A percentile compares a stretch with the other conserved stretches of the same genome.
These are phyloP conservation scores for Sphyrna mokarran DNA, from an alignment of 2,113 vertebrate genomes.

Conservation along the genomic window DNA sequence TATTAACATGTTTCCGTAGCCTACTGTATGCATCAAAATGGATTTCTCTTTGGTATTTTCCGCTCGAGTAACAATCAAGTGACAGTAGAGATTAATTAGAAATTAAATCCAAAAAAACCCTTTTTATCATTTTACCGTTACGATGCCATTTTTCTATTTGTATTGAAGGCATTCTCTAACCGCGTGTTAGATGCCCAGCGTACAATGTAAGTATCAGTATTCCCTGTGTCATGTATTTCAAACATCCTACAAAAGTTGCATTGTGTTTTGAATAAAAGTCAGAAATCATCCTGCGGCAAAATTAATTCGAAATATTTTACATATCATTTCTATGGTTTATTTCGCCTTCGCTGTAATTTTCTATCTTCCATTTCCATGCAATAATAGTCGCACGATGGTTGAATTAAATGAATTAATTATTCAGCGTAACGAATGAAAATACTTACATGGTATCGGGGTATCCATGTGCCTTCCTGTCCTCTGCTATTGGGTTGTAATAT, in stretches of 20 bases:
- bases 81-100: not conserved
- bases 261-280: not conserved
- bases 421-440: not conserved
- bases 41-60: not conserved
- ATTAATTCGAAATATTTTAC: not conserved
- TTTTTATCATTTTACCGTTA: not conserved
- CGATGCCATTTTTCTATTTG: too few relatives aligned
- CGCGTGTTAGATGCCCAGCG: too few relatives aligned
- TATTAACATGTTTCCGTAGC: not conserved
- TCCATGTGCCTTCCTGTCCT: slow-evolving; percentile 38
- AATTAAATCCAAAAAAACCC: not conserved
- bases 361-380: not conserved
- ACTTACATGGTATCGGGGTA: slow-evolving; percentile 46
- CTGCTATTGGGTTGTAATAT: slow-evolving; percentile 42
- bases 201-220: not conserved
- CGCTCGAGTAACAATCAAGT: not conserved
- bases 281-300: not conserved
- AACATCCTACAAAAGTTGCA: slow-evolving; percentile 5
- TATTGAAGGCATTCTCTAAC: not conserved
- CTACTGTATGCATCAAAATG: not conserved
- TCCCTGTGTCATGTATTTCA: not conserved
- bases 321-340: not conserved
- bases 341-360: not conserved
- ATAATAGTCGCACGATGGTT: not conserved
- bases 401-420: not conserved